These are phyloP conservation scores for Oscheius sp. DNA, from an alignment of 2,888 invertebrate genomes.

Conservation along the genomic window DNA sequence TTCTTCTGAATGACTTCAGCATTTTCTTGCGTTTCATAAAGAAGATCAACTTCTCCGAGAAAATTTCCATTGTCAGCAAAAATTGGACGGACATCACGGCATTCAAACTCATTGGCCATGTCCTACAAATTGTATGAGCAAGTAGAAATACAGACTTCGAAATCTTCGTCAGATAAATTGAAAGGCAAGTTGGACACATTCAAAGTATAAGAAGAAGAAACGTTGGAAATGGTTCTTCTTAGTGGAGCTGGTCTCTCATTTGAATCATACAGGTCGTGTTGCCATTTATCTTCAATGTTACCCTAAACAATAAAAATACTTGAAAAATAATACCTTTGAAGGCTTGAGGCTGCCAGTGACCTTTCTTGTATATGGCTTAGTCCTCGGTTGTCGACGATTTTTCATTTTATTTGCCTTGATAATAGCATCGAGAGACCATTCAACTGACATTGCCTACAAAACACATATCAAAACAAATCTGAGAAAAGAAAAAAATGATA, in stretches of 20 bases:
- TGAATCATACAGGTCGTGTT: constrained; percentile 4
- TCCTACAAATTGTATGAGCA: neutral
- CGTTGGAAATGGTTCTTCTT: too few species aligned
- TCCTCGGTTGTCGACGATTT: neutral
- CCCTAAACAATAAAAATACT: neutral
- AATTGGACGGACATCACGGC: neutral
- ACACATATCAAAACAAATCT: too few species aligned
- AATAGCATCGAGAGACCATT: constrained; percentile 10
- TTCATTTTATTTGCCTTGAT: constrained; percentile 7
- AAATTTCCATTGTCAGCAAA: neutral
- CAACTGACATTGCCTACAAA: constrained; percentile 1
- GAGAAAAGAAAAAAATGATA: neutral
- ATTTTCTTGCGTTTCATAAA: neutral
- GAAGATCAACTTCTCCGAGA: neutral
- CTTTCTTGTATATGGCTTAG: neutral
- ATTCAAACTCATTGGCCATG: constrained; percentile 3
- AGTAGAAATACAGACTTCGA: neutral
- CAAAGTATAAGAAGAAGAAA: too few species aligned
- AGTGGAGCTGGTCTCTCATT: too few species aligned
- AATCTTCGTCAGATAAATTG: constrained; percentile 1
- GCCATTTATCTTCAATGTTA: constrained; percentile 10
- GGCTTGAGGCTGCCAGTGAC: neutral
- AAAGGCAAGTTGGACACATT: constrained; percentile 3
- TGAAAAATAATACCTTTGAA: neutral
- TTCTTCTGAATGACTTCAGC: neutral